Evolutionary conservation across 1,140 invertebrate genomes (phyloP).

Genomic region (Lethocerus indicus): DNA sequence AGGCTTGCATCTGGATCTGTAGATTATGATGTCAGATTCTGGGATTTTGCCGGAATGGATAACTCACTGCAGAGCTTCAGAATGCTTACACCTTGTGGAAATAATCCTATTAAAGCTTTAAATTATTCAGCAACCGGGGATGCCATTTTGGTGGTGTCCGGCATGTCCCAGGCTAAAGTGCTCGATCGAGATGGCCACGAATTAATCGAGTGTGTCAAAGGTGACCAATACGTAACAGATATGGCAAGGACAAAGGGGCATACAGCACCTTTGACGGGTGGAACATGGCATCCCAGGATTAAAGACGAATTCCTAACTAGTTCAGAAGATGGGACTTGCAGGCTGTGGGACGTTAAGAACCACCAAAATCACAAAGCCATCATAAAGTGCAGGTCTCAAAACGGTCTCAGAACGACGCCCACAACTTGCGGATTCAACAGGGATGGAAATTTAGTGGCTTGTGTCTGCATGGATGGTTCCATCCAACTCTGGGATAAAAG

Average conservation of each 20-base stretch:
- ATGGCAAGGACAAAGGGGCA: conserved; percentile 93
- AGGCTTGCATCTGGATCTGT: conserved; percentile 81
- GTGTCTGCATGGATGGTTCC: conserved; percentile 88
- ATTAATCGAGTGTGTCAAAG: conserved; percentile 86
- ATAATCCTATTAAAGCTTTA: conserved; percentile 79
- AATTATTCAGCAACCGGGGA: conserved; percentile 92
- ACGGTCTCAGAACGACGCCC: conserved; percentile 77
- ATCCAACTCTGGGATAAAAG: conserved; percentile 96
- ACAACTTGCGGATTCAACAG: conserved; percentile 67
- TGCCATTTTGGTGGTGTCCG: conserved; percentile 83
- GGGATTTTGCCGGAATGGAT: conserved; percentile 98
- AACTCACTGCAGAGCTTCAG: conserved; percentile 75
- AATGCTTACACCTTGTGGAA: conserved; percentile 84
- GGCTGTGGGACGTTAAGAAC: conserved; percentile 75
- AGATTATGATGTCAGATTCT: conserved; percentile 92
- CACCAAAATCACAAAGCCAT: conserved; percentile 62
- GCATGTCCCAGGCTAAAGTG: conserved; percentile 81
- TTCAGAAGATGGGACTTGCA: conserved; percentile 78
- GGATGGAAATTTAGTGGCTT: conserved; percentile 78
- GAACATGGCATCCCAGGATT: conserved; percentile 84
- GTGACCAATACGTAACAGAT: conserved; percentile 92
- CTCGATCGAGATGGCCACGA: conserved; percentile 93
- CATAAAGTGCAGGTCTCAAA: conserved; percentile 77
- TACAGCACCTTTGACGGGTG: conserved; percentile 74
- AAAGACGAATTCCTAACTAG: conserved; percentile 91